Evolutionary conservation across 2,113 vertebrate species (phyloP).

Genomic region (Nothobranchius kuhntae): DNA sequence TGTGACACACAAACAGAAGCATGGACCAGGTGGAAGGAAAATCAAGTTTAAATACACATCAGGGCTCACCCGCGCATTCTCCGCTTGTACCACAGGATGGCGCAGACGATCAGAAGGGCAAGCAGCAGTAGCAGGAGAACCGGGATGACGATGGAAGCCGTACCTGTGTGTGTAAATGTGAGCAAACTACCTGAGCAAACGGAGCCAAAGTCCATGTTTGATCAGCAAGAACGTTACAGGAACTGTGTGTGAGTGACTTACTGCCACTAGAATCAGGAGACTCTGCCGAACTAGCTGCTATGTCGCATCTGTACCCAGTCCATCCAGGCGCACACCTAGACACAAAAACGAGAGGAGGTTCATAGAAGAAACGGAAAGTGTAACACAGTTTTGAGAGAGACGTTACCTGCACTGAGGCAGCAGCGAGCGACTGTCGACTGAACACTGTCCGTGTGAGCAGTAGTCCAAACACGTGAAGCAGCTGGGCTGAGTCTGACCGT

Average conservation of each 20-base stretch:
- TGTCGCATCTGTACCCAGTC: constrained; percentile 74
- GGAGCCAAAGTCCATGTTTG: constrained; percentile 5
- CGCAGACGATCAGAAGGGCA: constrained; percentile 82
- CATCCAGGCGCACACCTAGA: constrained; percentile 73
- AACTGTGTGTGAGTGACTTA: constrained; percentile 52
- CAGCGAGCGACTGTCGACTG: constrained; percentile 81
- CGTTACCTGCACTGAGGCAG: constrained; percentile 91
- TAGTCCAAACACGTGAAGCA: constrained; percentile 87
- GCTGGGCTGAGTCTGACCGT: constrained; percentile 83
- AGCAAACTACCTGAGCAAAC: constrained; percentile 10
- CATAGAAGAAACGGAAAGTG: background rate
- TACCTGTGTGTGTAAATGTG: constrained; percentile 66
- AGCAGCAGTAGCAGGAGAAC: constrained; percentile 85
- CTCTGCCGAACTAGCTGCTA: constrained; percentile 38
- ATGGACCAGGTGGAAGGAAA: constrained; percentile 11
- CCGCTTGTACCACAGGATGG: constrained; percentile 91
- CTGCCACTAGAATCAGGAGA: constrained; percentile 53
- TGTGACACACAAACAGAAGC: constrained; percentile 35
- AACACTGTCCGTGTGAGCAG: constrained; percentile 87
- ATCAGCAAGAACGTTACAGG: background rate
- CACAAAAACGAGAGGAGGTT: constrained; percentile 11
- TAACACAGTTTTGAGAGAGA: background rate
- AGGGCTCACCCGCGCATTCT: constrained; percentile 90
- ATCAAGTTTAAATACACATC: constrained; percentile 30
- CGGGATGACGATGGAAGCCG: constrained; percentile 86